Evolutionary conservation across 2,888 invertebrate genomes (phyloP).

Genomic region (Thymelicus sylvestris): DNA sequence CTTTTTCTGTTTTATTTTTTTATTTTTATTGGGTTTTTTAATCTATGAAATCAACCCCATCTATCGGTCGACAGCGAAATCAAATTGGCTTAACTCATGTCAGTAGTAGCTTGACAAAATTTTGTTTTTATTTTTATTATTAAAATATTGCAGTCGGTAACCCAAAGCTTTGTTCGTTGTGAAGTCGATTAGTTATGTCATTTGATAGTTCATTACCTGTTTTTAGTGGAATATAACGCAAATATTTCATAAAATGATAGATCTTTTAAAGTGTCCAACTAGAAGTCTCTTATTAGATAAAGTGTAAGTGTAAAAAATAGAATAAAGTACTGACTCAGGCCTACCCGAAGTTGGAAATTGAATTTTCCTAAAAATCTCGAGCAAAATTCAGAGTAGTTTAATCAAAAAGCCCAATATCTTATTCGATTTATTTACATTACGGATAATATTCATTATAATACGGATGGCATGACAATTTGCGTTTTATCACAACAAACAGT

Average conservation of each 20-base stretch:
- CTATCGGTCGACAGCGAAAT: constrained; percentile 20
- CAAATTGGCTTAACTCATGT: constrained; percentile 18
- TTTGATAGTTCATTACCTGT: neutral
- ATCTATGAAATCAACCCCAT: constrained; percentile 39
- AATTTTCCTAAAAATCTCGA: too few relatives aligned
- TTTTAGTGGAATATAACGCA: constrained; percentile 3
- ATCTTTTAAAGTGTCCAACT: too few relatives aligned
- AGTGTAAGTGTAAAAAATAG: too few relatives aligned
- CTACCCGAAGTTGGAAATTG: too few relatives aligned
- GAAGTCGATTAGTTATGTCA: neutral
- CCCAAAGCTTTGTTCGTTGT: constrained; percentile 62
- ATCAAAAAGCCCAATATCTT: too few relatives aligned
- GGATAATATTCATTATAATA: too few relatives aligned
- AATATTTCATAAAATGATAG: neutral
- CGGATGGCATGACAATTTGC: too few relatives aligned
- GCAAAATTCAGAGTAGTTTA: too few relatives aligned
- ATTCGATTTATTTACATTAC: too few relatives aligned
- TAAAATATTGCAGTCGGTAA: constrained; percentile 58
- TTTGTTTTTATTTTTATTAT: constrained; percentile 5
- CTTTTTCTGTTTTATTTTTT: constrained; percentile 53
- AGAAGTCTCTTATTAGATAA: too few relatives aligned
- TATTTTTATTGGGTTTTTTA: constrained; percentile 45
- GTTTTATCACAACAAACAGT: too few relatives aligned
- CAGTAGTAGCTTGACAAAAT: constrained; percentile 16
- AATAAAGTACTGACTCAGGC: too few relatives aligned